These are phyloP conservation scores for Neodontobutis hainanensis DNA, from an alignment of 2,113 vertebrate species.

Conservation along the genomic window DNA sequence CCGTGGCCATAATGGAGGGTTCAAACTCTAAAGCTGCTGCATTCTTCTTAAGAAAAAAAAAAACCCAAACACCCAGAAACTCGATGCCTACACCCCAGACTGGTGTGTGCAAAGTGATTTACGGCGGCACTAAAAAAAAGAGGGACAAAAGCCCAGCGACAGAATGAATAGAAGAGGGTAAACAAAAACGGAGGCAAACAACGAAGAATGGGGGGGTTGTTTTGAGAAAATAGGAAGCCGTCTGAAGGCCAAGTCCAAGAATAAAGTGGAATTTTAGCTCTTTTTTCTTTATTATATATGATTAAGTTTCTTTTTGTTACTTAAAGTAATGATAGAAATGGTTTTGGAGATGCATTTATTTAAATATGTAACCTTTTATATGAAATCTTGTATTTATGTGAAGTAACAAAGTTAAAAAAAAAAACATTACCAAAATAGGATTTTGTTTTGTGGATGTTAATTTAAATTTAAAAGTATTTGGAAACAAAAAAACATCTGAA, in stretches of 20 bases:
- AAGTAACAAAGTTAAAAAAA: too few relatives aligned
- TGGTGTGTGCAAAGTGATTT: conserved; percentile 82
- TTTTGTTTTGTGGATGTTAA: too few relatives aligned
- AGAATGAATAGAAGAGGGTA: conserved; percentile 55
- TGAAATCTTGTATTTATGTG: too few relatives aligned
- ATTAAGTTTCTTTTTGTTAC: too few relatives aligned
- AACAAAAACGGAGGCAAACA: conserved; percentile 57
- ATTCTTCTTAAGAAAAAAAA: conserved; percentile 59
- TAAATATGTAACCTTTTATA: too few relatives aligned
- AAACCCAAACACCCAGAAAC: conserved; percentile 74
- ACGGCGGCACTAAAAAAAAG: conserved; percentile 77
- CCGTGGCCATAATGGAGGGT: conserved; percentile 73
- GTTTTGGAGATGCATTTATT: too few relatives aligned
- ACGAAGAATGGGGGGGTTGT: conserved; percentile 43
- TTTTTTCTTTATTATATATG: too few relatives aligned
- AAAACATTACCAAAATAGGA: too few relatives aligned
- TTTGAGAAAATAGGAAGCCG: conserved; percentile 6
- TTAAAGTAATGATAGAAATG: too few relatives aligned
- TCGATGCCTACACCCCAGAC: conserved; percentile 71
- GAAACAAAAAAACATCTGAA: too few relatives aligned
- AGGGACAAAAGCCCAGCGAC: conserved; percentile 59
- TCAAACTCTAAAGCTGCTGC: conserved; percentile 70
- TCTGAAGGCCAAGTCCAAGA: conserved; percentile 18
- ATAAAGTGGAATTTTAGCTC: too few relatives aligned
- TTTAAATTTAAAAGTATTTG: too few relatives aligned